Evolutionary conservation across 2,888 invertebrate species (phyloP).

Genomic region (Anodontia alba): DNA sequence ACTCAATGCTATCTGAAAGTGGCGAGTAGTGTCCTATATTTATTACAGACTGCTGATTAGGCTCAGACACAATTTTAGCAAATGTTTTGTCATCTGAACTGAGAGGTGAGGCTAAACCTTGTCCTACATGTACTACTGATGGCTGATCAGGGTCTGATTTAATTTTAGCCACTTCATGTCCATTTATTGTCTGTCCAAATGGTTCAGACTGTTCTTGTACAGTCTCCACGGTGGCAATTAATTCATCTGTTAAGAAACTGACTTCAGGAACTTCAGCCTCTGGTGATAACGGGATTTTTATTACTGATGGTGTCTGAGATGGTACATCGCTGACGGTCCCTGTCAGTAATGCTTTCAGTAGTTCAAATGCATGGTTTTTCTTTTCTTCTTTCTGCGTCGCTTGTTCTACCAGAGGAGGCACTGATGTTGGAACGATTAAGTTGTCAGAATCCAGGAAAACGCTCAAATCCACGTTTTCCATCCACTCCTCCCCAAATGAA

Average conservation of each 20-base stretch:
- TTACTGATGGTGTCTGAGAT: neutral
- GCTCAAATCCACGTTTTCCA: constrained; percentile 72
- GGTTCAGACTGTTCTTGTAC: neutral
- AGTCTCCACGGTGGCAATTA: neutral
- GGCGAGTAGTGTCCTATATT: no score
- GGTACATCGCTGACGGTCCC: neutral
- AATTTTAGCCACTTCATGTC: no score
- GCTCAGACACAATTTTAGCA: no score
- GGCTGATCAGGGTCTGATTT: neutral
- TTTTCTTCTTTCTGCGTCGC: constrained; percentile 42
- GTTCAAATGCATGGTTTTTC: constrained; percentile 53
- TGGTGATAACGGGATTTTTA: constrained; percentile 25
- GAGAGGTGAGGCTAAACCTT: neutral
- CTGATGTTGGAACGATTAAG: constrained; percentile 7
- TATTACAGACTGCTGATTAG: no score
- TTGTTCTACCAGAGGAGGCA: neutral
- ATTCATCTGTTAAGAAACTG: constrained; percentile 23
- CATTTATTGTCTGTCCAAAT: no score
- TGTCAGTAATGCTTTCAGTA: constrained; percentile 50
- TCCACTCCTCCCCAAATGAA: constrained; percentile 73
- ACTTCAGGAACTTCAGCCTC: constrained; percentile 46
- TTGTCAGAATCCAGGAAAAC: constrained; percentile 56
- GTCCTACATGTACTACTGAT: neutral
- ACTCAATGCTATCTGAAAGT: constrained; percentile 26
- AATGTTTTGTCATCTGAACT: neutral